These are phyloP conservation scores for Exocentrus adspersus DNA, from an alignment of 2,888 invertebrate genomes.

Conservation along the genomic window DNA sequence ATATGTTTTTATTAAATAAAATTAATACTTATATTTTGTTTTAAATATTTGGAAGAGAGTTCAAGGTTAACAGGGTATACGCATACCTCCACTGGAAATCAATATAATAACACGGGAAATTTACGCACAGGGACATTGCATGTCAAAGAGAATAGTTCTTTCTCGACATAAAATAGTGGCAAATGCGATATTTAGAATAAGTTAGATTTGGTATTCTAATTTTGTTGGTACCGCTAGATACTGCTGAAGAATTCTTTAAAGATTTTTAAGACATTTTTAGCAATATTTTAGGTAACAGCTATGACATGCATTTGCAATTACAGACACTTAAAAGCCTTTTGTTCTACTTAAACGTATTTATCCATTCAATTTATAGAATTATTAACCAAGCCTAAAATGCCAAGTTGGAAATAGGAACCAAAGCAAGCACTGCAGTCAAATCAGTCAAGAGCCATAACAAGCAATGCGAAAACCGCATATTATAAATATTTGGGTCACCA, in stretches of 20 bases:
- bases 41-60: conserved; percentile 1
- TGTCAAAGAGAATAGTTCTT: conserved; percentile 8
- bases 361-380: too few species aligned
- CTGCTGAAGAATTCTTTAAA: neutral
- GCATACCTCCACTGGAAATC: conserved; percentile 7
- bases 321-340: too few species aligned
- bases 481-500: neutral
- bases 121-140: conserved; percentile 16
- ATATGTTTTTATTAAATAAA: conserved; percentile 3
- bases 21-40: conserved; percentile 11
- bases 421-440: too few species aligned
- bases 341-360: too few species aligned
- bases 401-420: too few species aligned
- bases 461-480: neutral
- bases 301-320: too few species aligned
- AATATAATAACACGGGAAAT: neutral
- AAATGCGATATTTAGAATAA: neutral
- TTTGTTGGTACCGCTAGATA: neutral
- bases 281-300: too few species aligned
- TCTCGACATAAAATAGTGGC: neutral
- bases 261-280: too few species aligned
- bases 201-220: neutral
- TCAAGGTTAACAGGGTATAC: conserved; percentile 18
- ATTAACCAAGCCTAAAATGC: too few species aligned
- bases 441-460: too few species aligned